Evolutionary conservation across 2,888 invertebrate species (phyloP).

Genomic region (Branchipolynoe longqiensis): DNA sequence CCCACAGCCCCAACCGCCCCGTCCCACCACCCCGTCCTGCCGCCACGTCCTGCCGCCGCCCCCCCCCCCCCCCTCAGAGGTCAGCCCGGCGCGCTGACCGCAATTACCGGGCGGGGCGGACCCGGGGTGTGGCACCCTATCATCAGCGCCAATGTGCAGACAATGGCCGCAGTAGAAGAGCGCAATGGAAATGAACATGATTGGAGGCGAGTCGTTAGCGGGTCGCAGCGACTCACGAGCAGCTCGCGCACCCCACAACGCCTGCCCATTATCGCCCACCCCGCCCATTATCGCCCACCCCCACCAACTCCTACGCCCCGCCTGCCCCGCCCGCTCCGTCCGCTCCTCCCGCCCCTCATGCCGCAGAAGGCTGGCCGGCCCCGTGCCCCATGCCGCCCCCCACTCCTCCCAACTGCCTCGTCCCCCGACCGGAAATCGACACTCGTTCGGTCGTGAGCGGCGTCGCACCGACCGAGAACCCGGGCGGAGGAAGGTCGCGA

Average conservation of each 20-base stretch:
- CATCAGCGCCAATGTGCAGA: constrained; percentile 17
- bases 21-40: neutral
- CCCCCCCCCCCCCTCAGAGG: neutral
- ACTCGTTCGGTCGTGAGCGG: constrained; percentile 22
- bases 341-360: neutral
- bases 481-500: neutral
- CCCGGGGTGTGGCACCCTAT: constrained; percentile 1
- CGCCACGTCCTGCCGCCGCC: neutral
- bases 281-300: constrained; percentile 3
- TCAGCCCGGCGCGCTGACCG: constrained; percentile 14
- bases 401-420: neutral
- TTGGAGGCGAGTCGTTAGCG: constrained; percentile 45
- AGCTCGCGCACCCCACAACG: neutral
- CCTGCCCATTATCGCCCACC: too few relatives aligned
- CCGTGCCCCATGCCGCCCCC: neutral
- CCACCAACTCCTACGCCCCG: neutral
- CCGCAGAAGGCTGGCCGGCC: neutral
- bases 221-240: constrained; percentile 34
- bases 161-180: constrained; percentile 43
- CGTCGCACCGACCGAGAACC: neutral
- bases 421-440: constrained; percentile 31
- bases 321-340: too few relatives aligned
- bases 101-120: constrained; percentile 8
- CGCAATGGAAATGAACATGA: constrained; percentile 56
- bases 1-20: neutral